These are phyloP conservation scores for Sylvia atricapilla DNA, from an alignment of 2,113 vertebrate genomes.

Conservation along the genomic window DNA sequence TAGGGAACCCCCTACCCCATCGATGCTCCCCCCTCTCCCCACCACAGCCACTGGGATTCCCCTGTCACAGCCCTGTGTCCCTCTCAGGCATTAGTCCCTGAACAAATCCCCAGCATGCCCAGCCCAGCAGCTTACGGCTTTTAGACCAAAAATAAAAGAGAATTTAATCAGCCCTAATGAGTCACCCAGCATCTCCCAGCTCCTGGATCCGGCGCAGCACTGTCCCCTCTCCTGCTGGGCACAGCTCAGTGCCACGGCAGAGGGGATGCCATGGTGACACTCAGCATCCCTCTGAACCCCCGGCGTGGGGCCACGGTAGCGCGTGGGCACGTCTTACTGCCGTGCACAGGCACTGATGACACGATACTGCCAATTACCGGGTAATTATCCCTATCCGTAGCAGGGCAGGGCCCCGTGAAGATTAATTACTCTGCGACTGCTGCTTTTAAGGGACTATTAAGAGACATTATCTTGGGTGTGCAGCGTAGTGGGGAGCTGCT, in stretches of 20 bases:
- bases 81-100: slow-evolving; percentile 14
- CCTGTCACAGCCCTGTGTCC: background rate
- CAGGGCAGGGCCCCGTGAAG: slow-evolving; percentile 50
- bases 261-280: background rate
- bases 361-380: slow-evolving; percentile 49
- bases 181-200: slow-evolving; percentile 62
- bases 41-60: background rate
- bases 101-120: background rate
- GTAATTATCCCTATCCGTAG: slow-evolving; percentile 42
- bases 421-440: slow-evolving; percentile 49
- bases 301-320: rapidly evolving
- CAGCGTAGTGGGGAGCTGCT: background rate
- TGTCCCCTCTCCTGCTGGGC: background rate
- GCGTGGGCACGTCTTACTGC: background rate
- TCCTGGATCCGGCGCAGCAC: background rate
- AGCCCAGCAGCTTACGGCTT: slow-evolving; percentile 64
- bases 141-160: slow-evolving; percentile 38
- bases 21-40: rapidly evolving
- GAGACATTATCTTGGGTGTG: background rate
- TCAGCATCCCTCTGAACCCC: background rate
- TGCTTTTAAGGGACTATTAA: slow-evolving; percentile 60
- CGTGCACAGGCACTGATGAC: slow-evolving; percentile 1
- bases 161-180: slow-evolving; percentile 67
- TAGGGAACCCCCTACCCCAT: background rate
- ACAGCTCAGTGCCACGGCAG: background rate